A percentile compares a stretch with the other conserved stretches of the same genome.
Conservation (phyloP, 2,888 invertebrate genomes). For the Mylabris sibirica region DNA sequence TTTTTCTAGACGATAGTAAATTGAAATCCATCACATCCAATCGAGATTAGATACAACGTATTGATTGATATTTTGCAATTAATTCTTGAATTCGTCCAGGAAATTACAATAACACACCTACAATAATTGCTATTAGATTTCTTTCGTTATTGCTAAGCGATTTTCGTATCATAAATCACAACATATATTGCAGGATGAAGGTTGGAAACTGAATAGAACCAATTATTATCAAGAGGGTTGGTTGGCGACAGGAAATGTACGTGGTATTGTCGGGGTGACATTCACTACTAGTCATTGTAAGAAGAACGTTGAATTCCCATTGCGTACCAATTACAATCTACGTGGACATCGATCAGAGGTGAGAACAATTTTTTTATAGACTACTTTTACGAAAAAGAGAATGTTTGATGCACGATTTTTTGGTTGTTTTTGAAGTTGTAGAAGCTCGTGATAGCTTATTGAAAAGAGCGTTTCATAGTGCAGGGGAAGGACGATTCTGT, state of each 20-base stretch:
- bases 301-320: slow-evolving; percentile 84
- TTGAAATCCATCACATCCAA: too few species aligned
- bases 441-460: too few species aligned
- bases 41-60: too few species aligned
- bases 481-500: too few species aligned
- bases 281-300: slow-evolving; percentile 94
- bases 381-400: too few species aligned
- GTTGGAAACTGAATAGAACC: slow-evolving; percentile 93
- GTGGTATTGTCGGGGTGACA: slow-evolving; percentile 94
- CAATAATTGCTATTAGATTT: neutral
- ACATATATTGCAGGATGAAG: slow-evolving; percentile 76
- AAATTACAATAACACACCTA: slow-evolving; percentile 27
- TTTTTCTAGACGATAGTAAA: too few species aligned
- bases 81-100: slow-evolving; percentile 17
- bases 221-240: slow-evolving; percentile 98
- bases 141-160: neutral
- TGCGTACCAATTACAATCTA: slow-evolving; percentile 95
- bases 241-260: slow-evolving; percentile 94
- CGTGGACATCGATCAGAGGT: slow-evolving; percentile 96
- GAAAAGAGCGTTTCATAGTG: too few species aligned
- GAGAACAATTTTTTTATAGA: too few species aligned
- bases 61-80: too few species aligned
- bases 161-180: neutral
- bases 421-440: too few species aligned
- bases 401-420: too few species aligned